Evolutionary conservation across 2,797 vertebrate species (phyloP).

Genomic region (Malacoctenus gilli): DNA sequence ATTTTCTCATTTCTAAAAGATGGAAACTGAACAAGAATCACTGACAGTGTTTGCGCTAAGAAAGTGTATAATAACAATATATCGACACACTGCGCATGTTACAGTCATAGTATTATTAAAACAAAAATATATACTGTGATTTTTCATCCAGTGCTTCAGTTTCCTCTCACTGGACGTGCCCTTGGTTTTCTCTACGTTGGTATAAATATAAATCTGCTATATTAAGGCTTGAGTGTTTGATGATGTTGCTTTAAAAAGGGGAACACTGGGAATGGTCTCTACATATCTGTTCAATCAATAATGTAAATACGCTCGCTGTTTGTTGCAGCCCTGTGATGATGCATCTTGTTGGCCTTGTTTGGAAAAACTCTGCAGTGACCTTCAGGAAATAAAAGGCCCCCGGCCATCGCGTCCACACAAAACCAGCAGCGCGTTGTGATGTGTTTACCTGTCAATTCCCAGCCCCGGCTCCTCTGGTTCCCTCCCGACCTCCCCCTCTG

Average conservation of each 20-base stretch:
- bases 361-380: conserved; percentile 37
- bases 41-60: too few relatives aligned
- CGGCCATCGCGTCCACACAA: conserved; percentile 6
- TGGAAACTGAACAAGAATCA: too few relatives aligned
- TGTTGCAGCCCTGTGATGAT: neutral
- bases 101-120: too few relatives aligned
- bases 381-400: conserved; percentile 24
- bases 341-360: neutral
- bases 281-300: neutral
- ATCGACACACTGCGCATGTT: too few relatives aligned
- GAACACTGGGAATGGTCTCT: neutral
- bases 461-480: conserved; percentile 33
- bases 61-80: too few relatives aligned
- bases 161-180: too few relatives aligned
- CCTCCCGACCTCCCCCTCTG: conserved; percentile 18
- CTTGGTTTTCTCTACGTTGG: too few relatives aligned
- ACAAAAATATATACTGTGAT: too few relatives aligned
- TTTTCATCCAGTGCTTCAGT: too few relatives aligned
- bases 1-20: too few relatives aligned
- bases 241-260: neutral
- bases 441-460: conserved; percentile 39
- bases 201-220: too few relatives aligned
- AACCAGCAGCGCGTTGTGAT: neutral
- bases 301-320: conserved; percentile 1
- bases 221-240: too few relatives aligned